These are phyloP conservation scores for Pitta sordida DNA, from an alignment of 2,113 vertebrate genomes.

Conservation along the genomic window DNA sequence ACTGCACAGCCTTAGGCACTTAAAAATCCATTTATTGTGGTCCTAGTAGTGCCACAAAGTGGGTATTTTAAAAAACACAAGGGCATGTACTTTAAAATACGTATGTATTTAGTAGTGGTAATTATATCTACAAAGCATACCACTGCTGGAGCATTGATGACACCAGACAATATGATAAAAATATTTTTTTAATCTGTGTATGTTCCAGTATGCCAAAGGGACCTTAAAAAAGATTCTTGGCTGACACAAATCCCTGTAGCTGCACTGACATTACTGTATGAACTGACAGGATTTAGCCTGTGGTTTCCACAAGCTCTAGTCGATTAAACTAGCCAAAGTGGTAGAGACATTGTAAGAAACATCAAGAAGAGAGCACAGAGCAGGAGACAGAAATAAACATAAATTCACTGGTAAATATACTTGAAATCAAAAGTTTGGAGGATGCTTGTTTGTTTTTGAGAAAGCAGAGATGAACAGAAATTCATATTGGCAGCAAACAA, in stretches of 20 bases:
- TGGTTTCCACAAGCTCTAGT: conserved; percentile 36
- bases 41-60: conserved; percentile 11
- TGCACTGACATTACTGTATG: neutral
- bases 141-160: neutral
- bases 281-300: conserved; percentile 25
- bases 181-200: neutral
- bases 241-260: conserved; percentile 25
- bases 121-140: conserved; percentile 43
- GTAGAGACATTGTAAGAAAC: neutral
- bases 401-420: neutral
- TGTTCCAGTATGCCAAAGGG: neutral
- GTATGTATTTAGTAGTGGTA: conserved; percentile 1
- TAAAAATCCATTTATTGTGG: conserved; percentile 18
- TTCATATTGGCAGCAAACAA: neutral
- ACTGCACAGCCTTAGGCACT: neutral
- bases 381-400: neutral
- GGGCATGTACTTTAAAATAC: conserved; percentile 1
- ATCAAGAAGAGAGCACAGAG: neutral
- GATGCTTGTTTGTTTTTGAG: neutral
- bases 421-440: neutral
- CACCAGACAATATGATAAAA: neutral
- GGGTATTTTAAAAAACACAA: neutral
- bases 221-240: neutral
- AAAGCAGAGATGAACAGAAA: neutral
- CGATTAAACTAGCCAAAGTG: neutral